Conservation (phyloP, 2,888 invertebrate genomes). For the Merodon equestris region DNA sequence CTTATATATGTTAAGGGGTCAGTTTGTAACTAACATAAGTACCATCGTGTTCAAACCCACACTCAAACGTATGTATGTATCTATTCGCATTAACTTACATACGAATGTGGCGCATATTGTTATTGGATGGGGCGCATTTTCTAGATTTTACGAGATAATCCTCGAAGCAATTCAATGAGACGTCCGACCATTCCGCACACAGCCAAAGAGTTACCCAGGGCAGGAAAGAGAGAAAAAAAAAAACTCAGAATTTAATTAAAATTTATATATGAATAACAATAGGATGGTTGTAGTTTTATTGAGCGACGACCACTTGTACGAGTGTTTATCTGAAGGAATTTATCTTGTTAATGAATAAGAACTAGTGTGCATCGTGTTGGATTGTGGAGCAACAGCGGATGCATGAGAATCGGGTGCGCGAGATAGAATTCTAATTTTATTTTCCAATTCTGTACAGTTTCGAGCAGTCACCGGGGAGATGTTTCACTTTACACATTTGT, state of each 20-base stretch:
- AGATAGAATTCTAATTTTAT: conserved; percentile 51
- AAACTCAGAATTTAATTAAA: conserved; percentile 63
- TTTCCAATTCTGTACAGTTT: conserved; percentile 25
- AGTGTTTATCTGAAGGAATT: conserved; percentile 56
- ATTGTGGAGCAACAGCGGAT: conserved; percentile 41
- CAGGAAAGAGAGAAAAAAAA: not conserved
- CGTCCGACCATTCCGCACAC: too few species aligned
- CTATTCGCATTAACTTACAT: too few species aligned
- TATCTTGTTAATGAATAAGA: conserved; percentile 59
- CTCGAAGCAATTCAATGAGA: conserved; percentile 9
- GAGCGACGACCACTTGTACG: conserved; percentile 46
- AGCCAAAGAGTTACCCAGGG: too few species aligned
- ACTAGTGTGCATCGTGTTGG: conserved; percentile 48
- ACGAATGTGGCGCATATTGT: conserved; percentile 18
- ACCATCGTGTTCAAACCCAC: not conserved
- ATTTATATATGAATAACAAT: conserved; percentile 60
- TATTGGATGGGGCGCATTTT: conserved; percentile 46
- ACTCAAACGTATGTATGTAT: conserved; percentile 5
- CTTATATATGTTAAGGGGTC: conserved; percentile 18
- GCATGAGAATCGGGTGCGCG: not conserved
- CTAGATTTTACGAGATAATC: conserved; percentile 40
- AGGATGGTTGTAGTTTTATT: conserved; percentile 56
- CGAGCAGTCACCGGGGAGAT: conserved; percentile 43
- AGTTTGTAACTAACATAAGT: not conserved
- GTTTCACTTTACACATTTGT: conserved; percentile 17